phyloP scores from a whole-genome alignment of 1,140 invertebrate genomes.

The Magallana ariakensis region DNA sequence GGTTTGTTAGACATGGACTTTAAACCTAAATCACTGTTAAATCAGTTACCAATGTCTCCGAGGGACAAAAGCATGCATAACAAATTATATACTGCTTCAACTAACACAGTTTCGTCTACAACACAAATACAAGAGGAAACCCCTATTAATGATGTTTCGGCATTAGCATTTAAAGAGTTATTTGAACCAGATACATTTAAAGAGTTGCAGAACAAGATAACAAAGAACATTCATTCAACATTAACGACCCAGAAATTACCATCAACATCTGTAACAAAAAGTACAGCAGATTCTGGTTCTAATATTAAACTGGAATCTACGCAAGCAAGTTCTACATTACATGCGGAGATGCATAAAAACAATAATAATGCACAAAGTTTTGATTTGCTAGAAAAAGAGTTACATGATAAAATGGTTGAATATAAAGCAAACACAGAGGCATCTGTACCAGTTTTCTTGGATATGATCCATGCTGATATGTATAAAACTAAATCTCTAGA shows the following conservation, averaged over 20 bases:
- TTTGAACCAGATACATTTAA: slow-evolving; percentile 3
- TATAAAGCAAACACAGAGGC: not conserved
- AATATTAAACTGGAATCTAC: too few relatives aligned
- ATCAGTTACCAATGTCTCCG: too few relatives aligned
- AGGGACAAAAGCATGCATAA: too few relatives aligned
- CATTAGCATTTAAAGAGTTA: slow-evolving; percentile 11
- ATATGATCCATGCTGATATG: not conserved
- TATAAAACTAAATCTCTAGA: not conserved
- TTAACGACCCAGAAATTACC: too few relatives aligned
- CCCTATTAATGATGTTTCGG: not conserved
- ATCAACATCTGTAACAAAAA: too few relatives aligned
- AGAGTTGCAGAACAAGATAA: not conserved
- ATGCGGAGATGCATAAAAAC: slow-evolving; percentile 4
- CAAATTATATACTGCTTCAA: too few relatives aligned
- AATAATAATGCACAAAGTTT: not conserved
- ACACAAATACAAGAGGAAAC: not conserved
- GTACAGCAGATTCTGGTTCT: too few relatives aligned
- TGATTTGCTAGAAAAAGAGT: not conserved
- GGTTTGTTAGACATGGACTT: too few relatives aligned
- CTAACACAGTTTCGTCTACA: not conserved
- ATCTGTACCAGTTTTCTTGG: not conserved
- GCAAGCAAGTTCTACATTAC: not conserved
- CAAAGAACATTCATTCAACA: too few relatives aligned
- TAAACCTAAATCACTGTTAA: too few relatives aligned
- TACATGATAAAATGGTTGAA: not conserved